Conservation (phyloP, 1,140 invertebrate species). For the Drosophila lini region DNA sequence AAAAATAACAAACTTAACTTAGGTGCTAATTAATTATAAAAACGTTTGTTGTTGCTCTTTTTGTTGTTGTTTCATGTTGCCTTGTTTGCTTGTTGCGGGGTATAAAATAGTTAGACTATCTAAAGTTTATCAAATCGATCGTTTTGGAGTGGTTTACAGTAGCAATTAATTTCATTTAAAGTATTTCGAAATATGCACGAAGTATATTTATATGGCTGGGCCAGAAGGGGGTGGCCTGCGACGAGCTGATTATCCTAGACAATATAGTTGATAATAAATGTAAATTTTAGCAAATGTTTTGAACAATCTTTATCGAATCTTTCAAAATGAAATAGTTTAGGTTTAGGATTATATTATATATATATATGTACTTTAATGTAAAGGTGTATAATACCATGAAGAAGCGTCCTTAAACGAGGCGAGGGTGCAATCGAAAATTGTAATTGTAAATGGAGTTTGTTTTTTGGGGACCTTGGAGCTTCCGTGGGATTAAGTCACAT, state of each 20-base stretch:
- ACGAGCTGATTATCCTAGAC: conserved; percentile 59
- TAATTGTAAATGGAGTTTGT: conserved; percentile 35
- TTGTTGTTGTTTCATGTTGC: conserved; percentile 28
- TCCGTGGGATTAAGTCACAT: conserved; percentile 76
- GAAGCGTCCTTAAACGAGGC: conserved; percentile 55
- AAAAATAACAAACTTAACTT: conserved; percentile 82
- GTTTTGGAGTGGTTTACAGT: conserved; percentile 55
- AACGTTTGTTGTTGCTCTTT: conserved; percentile 56
- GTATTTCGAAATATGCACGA: conserved; percentile 23
- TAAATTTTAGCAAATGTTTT: conserved; percentile 41
- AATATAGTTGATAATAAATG: conserved; percentile 43
- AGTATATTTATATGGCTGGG: conserved; percentile 32
- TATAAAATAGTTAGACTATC: conserved; percentile 81
- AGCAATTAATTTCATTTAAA: conserved; percentile 50
- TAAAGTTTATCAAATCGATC: conserved; percentile 62
- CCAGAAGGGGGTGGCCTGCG: conserved; percentile 17
- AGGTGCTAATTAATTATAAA: conserved; percentile 74
- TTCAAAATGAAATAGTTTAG: conserved; percentile 33
- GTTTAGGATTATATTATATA: conserved; percentile 14
- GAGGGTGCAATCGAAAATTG: conserved; percentile 47
- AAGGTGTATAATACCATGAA: conserved; percentile 34
- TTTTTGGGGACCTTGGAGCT: conserved; percentile 19
- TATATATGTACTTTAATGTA: conserved; percentile 20
- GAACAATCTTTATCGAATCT: conserved; percentile 38
- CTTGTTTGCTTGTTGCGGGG: conserved; percentile 22